phyloP scores from a whole-genome alignment of 1,140 invertebrate species.

The Ylistrum balloti region DNA sequence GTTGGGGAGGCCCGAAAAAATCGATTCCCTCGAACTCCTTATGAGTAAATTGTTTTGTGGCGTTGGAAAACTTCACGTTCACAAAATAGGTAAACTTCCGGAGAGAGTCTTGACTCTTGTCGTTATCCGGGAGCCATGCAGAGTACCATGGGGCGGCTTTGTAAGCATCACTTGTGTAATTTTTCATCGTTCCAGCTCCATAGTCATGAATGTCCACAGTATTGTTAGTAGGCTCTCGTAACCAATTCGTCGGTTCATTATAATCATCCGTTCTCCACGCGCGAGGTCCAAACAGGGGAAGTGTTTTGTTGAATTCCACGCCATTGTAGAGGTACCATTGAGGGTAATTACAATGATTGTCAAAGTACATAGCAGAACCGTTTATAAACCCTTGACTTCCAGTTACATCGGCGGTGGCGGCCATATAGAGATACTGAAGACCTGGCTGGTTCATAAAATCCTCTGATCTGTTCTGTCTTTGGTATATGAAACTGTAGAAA shows the following conservation, averaged over 20 bases:
- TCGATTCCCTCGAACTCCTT: slow-evolving; percentile 71
- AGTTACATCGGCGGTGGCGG: slow-evolving; percentile 96
- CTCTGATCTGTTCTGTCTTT: slow-evolving; percentile 83
- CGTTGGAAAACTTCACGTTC: slow-evolving; percentile 95
- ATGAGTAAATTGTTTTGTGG: slow-evolving; percentile 86
- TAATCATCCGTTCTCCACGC: slow-evolving; percentile 86
- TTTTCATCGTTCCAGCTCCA: slow-evolving; percentile 86
- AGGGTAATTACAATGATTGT: slow-evolving; percentile 96
- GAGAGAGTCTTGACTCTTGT: slow-evolving; percentile 90
- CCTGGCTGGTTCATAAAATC: slow-evolving; percentile 93
- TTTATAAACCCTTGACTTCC: slow-evolving; percentile 94
- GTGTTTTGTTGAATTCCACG: slow-evolving; percentile 96
- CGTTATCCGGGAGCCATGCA: slow-evolving; percentile 89
- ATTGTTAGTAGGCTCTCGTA: slow-evolving; percentile 82
- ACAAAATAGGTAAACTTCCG: slow-evolving; percentile 90
- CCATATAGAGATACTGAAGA: slow-evolving; percentile 99
- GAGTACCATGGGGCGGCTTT: slow-evolving; percentile 95
- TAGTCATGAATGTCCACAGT: slow-evolving; percentile 81
- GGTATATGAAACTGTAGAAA: slow-evolving; percentile 95
- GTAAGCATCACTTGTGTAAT: slow-evolving; percentile 96
- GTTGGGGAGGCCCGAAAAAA: slow-evolving; percentile 82
- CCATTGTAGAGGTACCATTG: slow-evolving; percentile 92
- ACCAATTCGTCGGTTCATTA: slow-evolving; percentile 82
- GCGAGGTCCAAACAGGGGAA: slow-evolving; percentile 96
- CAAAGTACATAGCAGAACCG: slow-evolving; percentile 96